phyloP scores from a whole-genome alignment of 2,113 vertebrate genomes.

The Pterocles gutturalis region DNA sequence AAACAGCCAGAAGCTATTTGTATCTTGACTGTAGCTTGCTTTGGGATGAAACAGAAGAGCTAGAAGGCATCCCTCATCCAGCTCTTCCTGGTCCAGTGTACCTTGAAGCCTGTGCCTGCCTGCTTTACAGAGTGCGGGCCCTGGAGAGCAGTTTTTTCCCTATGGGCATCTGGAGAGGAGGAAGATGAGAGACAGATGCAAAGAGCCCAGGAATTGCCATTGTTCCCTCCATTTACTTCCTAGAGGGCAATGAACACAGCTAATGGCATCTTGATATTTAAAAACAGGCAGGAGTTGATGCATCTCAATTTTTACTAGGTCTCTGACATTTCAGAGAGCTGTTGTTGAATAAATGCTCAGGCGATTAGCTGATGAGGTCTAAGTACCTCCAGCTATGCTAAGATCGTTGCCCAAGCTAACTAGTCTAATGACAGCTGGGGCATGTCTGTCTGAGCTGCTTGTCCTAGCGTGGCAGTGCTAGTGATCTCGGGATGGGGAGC shows the following conservation, averaged over 20 bases:
- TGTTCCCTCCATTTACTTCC: background rate
- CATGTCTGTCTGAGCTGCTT: background rate
- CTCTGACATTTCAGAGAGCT: constrained; percentile 45
- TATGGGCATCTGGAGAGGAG: background rate
- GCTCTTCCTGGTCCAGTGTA: background rate
- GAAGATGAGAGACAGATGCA: background rate
- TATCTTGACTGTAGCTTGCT: background rate
- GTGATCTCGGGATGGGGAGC: background rate
- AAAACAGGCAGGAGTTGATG: constrained; percentile 3
- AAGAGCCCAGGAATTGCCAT: background rate
- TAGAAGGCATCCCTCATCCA: background rate
- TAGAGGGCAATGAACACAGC: background rate
- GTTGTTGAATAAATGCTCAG: background rate
- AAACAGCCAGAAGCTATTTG: background rate
- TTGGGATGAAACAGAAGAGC: accelerated
- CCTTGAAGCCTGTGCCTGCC: background rate
- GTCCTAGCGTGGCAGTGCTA: background rate
- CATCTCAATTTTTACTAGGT: background rate
- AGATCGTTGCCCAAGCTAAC: background rate
- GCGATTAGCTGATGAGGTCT: background rate
- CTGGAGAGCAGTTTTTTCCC: background rate
- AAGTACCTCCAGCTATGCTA: background rate
- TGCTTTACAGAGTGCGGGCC: background rate
- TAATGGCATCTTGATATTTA: constrained; percentile 60
- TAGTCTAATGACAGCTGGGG: background rate